phyloP scores from a whole-genome alignment of 1,140 invertebrate species.

The Euura saliciscinereae region DNA sequence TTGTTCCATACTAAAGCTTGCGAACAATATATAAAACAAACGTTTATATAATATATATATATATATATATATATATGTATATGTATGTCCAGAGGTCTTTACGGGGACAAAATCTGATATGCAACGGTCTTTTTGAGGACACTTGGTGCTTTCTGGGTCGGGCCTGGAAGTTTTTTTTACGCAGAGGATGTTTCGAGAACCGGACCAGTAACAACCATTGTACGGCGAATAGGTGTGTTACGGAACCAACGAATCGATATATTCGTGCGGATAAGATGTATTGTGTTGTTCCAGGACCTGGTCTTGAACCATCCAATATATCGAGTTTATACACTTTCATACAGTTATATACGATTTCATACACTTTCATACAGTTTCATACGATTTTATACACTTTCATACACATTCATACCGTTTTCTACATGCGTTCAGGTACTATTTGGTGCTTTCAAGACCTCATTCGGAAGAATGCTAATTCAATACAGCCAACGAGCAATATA shows the following conservation, averaged over 20 bases:
- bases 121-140: not conserved
- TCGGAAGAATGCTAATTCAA: no score
- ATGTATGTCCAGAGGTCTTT: not conserved
- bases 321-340: not conserved
- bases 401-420: not conserved
- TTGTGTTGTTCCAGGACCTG: not conserved
- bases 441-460: not conserved
- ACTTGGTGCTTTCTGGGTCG: not conserved
- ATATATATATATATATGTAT: not conserved
- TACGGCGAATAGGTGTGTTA: not conserved
- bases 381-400: not conserved
- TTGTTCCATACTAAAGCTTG: no score
- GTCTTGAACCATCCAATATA: not conserved
- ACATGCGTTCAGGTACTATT: not conserved
- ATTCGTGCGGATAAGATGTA: not conserved
- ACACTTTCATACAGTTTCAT: no score
- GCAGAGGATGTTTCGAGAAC: not conserved
- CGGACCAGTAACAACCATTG: not conserved
- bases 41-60: no score
- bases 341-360: not conserved
- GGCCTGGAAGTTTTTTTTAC: not conserved
- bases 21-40: no score
- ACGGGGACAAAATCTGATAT: not conserved
- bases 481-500: not conserved
- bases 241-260: not conserved